Base-by-base conservation (phyloP, 2,888 invertebrate species). In the Agriopis leucophaearia region DNA sequence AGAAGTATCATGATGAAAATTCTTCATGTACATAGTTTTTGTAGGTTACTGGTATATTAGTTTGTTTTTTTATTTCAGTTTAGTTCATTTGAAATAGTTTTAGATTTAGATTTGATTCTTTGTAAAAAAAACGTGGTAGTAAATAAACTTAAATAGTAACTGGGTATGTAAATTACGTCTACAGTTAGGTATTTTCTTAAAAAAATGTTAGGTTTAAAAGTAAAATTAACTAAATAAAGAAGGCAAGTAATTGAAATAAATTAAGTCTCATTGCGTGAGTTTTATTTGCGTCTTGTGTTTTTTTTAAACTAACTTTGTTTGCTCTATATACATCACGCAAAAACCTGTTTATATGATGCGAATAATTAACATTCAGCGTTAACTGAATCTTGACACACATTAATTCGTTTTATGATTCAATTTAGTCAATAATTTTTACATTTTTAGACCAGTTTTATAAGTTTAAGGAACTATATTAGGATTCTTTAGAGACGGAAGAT, bases 401-500 rank as follows among this genome's bases (percentile, higher is more conserved):
- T 8, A 27, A 52, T 52, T 54, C 52, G 8, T 48, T 56, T 57
- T 35, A 57, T n/a, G 42, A 40, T 64, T 55, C 8, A 45, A 52
- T 64, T 56, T 27, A 47, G 3, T 35, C 15, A 42, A 16, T 27
- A 15, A 44, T 56, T 42, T 54, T 35, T 18, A 36, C 44, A 56
- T 64, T 58, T 15, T 54, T 56, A 50, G 36, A 47, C 58, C 27
- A 62, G 57, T 61, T 57, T 57, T 62, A 18, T 61, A 50, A 44
- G 15, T 51, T 18, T 60, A 18, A 61, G 45, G 55, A 71, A 63
- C 45, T 54, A 18, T 35, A 18, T 44, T 7, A 48, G 18, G 56
- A 60, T 61, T 38, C 15, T 35, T 47, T 5, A 64, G 36, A 61
- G 61, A 60, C 66, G 71, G 62, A 68, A 70, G 51, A 51, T 68